A percentile compares a stretch with the other conserved stretches of the same genome.
Evolutionary conservation across 2,888 invertebrate genomes (phyloP).

Genomic region (Sinodicranocentrus sp.): DNA sequence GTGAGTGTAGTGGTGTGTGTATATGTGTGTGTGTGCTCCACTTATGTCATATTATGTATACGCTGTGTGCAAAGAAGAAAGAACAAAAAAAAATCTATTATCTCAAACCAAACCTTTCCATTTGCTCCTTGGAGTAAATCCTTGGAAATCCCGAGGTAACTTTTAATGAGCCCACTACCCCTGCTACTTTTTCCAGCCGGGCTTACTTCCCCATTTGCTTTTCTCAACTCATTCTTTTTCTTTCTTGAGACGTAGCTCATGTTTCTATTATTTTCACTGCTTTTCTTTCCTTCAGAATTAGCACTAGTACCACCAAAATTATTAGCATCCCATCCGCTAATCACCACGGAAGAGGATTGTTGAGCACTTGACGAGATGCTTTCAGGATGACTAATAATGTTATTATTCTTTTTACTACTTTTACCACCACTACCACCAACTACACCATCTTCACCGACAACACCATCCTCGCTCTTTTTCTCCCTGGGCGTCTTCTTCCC

Average conservation of each 20-base stretch:
- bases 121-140: slow-evolving; percentile 26
- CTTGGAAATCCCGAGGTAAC: slow-evolving; percentile 53
- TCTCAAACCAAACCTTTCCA: slow-evolving; percentile 44
- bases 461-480: neutral
- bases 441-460: neutral
- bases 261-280: slow-evolving; percentile 17
- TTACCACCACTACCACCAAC: neutral
- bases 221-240: neutral
- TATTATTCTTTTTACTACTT: slow-evolving; percentile 34
- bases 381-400: slow-evolving; percentile 17
- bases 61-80: neutral
- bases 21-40: neutral
- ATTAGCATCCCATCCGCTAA: slow-evolving; percentile 34
- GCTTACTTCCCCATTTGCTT: neutral
- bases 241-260: neutral
- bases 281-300: neutral
- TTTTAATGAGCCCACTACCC: slow-evolving; percentile 33
- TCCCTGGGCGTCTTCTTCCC: slow-evolving; percentile 11
- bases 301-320: too few species aligned
- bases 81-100: slow-evolving; percentile 1
- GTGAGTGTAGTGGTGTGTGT: neutral
- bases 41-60: neutral
- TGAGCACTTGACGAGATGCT: neutral
- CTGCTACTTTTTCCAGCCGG: neutral
- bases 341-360: neutral